Conservation (phyloP, 1,140 invertebrate species). For the Heliconius himera region DNA sequence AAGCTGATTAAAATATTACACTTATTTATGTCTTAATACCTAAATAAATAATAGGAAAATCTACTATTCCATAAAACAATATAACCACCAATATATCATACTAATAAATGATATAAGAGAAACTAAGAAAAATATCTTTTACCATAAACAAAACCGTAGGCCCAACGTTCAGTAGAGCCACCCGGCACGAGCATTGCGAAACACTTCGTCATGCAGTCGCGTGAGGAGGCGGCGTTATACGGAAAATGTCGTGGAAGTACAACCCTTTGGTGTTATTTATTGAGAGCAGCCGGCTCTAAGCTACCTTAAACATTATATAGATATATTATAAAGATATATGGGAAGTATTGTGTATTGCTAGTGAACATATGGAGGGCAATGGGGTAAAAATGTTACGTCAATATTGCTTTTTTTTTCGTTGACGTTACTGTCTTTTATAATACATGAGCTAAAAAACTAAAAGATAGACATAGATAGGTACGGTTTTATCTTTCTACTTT, state of each 20-base stretch:
- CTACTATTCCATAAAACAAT: too few species aligned
- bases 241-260: conserved; percentile 40
- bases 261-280: conserved; percentile 78
- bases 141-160: not conserved
- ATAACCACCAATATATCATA: too few species aligned
- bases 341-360: conserved; percentile 28
- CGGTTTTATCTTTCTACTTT: too few species aligned
- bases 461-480: too few species aligned
- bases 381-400: not conserved
- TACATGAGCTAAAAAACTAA: too few species aligned
- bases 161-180: conserved; percentile 28
- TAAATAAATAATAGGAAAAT: too few species aligned
- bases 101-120: not conserved
- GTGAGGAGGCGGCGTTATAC: conserved; percentile 69
- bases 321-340: conserved; percentile 20
- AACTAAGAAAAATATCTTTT: not conserved
- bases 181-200: conserved; percentile 48
- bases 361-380: conserved; percentile 15
- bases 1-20: too few species aligned
- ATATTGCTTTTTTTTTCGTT: not conserved
- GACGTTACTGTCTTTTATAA: too few species aligned
- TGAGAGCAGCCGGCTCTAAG: conserved; percentile 52
- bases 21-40: too few species aligned
- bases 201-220: conserved; percentile 50
- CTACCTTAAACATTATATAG: conserved; percentile 29